Evolutionary conservation across 2,888 invertebrate genomes (phyloP).

Genomic region (Parthenolecanium corni): DNA sequence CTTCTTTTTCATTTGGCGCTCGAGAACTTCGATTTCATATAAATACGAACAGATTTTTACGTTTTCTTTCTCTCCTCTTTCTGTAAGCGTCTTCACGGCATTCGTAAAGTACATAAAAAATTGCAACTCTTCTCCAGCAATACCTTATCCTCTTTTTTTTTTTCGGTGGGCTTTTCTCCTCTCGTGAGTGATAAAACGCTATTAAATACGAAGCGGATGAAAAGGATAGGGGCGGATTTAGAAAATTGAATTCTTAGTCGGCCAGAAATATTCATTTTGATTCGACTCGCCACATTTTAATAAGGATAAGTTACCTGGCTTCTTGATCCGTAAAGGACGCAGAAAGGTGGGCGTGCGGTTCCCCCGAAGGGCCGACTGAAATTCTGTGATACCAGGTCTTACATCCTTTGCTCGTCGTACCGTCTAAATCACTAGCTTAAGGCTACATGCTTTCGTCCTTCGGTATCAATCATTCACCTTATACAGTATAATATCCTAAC

Average conservation of each 20-base stretch:
- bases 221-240: conserved; percentile 18
- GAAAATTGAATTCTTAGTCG: conserved; percentile 28
- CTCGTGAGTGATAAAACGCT: conserved; percentile 6
- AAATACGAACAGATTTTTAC: not conserved
- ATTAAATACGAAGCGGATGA: not conserved
- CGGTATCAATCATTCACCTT: conserved; percentile 27
- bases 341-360: conserved; percentile 17
- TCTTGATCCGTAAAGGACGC: conserved; percentile 24
- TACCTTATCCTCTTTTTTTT: too few relatives aligned
- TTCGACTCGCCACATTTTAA: conserved; percentile 28
- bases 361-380: conserved; percentile 28
- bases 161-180: too few relatives aligned
- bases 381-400: conserved; percentile 27
- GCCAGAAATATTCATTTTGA: conserved; percentile 28
- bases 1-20: not conserved
- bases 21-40: not conserved
- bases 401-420: conserved; percentile 27
- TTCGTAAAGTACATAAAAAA: not conserved
- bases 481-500: conserved; percentile 6
- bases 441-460: conserved; percentile 23
- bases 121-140: not conserved
- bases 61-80: not conserved
- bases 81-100: not conserved
- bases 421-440: conserved; percentile 28
- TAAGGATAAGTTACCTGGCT: conserved; percentile 28